Evolutionary conservation across 2,888 invertebrate genomes (phyloP).

Genomic region (Meliscaeva auricollis): DNA sequence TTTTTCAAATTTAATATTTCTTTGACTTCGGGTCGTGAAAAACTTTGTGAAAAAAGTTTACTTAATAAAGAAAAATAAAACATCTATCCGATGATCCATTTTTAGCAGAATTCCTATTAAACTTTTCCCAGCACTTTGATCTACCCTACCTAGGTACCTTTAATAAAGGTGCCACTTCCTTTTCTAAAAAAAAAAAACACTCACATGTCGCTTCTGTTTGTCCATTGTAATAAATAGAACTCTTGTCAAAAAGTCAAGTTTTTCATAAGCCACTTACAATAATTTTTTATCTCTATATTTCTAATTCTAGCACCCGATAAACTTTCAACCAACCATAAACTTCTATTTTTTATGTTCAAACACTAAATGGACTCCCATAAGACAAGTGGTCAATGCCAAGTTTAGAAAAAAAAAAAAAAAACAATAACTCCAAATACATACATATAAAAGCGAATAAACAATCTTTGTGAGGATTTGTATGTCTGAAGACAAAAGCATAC

Average conservation of each 20-base stretch:
- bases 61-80: too few relatives aligned
- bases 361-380: constrained; percentile 44
- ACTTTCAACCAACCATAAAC: constrained; percentile 52
- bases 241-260: constrained; percentile 35
- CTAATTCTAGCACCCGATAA: constrained; percentile 54
- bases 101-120: not conserved
- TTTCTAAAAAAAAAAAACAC: not conserved
- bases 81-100: too few relatives aligned
- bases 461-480: not conserved
- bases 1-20: too few relatives aligned
- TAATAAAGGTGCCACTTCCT: not conserved
- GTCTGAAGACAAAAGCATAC: not conserved
- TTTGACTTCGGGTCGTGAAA: too few relatives aligned
- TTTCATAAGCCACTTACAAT: constrained; percentile 32
- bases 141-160: too few relatives aligned
- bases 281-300: constrained; percentile 7
- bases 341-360: constrained; percentile 51
- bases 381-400: constrained; percentile 68
- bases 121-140: not conserved
- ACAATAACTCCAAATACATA: constrained; percentile 48
- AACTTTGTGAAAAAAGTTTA: too few relatives aligned
- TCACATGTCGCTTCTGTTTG: not conserved
- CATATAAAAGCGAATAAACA: not conserved
- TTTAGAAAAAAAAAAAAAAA: constrained; percentile 54
- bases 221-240: not conserved